These are phyloP conservation scores for Temnothorax rugatulus DNA, from an alignment of 2,888 invertebrate species.

Conservation along the genomic window DNA sequence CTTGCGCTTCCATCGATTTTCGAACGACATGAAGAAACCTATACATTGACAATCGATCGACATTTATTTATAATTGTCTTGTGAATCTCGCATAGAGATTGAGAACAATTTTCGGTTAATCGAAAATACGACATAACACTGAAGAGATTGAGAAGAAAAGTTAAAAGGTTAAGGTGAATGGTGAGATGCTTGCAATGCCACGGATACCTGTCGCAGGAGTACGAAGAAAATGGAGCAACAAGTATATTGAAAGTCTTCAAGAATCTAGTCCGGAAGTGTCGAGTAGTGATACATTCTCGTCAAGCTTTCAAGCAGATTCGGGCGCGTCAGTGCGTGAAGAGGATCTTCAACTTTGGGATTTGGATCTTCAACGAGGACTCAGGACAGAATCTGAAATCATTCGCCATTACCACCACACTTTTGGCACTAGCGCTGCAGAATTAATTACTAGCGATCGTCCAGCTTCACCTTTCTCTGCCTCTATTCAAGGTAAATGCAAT, in stretches of 20 bases:
- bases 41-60: neutral
- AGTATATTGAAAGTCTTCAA: conserved; percentile 77
- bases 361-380: conserved; percentile 87
- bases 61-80: neutral
- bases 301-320: conserved; percentile 91
- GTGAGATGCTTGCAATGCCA: conserved; percentile 83
- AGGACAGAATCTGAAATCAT: conserved; percentile 81
- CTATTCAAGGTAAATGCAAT: conserved; percentile 80
- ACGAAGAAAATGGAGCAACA: conserved; percentile 82
- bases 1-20: neutral
- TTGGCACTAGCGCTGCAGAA: conserved; percentile 60
- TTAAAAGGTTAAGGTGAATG: conserved; percentile 64
- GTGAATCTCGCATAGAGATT: neutral
- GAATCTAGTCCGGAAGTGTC: conserved; percentile 85
- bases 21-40: neutral
- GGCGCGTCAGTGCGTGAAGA: conserved; percentile 89
- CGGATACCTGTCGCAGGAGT: conserved; percentile 83
- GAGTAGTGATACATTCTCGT: conserved; percentile 87
- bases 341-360: conserved; percentile 94
- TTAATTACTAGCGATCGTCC: conserved; percentile 62
- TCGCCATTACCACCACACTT: conserved; percentile 55
- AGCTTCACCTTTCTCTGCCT: conserved; percentile 78
- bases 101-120: neutral
- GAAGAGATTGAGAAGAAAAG: conserved; percentile 60
- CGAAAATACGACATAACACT: conserved; percentile 42